Percentiles rank a stretch among this genome's conserved stretches.
Evolutionary conservation across 2,797 vertebrate species (phyloP).

Genomic region (Acanthurus tractus): DNA sequence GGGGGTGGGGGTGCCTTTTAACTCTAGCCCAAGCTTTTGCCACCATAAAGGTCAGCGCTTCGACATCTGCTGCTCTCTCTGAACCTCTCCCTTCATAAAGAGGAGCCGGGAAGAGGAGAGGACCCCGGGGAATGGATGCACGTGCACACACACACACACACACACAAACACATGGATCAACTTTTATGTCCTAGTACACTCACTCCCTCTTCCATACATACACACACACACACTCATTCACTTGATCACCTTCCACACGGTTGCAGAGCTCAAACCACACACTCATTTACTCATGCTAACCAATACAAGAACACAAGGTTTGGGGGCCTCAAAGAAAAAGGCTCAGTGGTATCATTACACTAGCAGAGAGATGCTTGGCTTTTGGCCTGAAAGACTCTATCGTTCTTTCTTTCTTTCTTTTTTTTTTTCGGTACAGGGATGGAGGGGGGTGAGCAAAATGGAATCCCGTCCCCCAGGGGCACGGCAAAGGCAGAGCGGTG

Average conservation of each 20-base stretch:
- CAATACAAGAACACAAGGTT: constrained; percentile 64
- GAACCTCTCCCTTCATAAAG: constrained; percentile 80
- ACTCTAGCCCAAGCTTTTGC: constrained; percentile 76
- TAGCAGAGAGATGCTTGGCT: constrained; percentile 61
- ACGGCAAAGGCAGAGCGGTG: constrained; percentile 73
- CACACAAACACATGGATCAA: constrained; percentile 37
- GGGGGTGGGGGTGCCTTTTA: constrained; percentile 71
- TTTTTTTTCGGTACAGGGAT: constrained; percentile 37
- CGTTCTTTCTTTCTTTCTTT: constrained; percentile 8
- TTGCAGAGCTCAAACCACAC: constrained; percentile 49
- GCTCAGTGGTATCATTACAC: constrained; percentile 70
- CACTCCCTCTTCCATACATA: constrained; percentile 30
- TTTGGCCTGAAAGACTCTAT: constrained; percentile 64
- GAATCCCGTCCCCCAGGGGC: constrained; percentile 76
- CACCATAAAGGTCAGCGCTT: constrained; percentile 83
- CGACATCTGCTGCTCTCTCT: constrained; percentile 82
- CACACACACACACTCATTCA: neutral
- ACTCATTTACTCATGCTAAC: constrained; percentile 43
- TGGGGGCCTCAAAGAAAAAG: constrained; percentile 61
- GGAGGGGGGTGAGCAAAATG: constrained; percentile 64
- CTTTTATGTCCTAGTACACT: constrained; percentile 44
- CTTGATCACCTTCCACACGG: constrained; percentile 38
- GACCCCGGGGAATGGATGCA: constrained; percentile 74
- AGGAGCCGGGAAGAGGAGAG: constrained; percentile 79
- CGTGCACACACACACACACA: constrained; percentile 28